Conservation (phyloP, 2,113 vertebrate genomes). For the Oncorhynchus nerka region DNA sequence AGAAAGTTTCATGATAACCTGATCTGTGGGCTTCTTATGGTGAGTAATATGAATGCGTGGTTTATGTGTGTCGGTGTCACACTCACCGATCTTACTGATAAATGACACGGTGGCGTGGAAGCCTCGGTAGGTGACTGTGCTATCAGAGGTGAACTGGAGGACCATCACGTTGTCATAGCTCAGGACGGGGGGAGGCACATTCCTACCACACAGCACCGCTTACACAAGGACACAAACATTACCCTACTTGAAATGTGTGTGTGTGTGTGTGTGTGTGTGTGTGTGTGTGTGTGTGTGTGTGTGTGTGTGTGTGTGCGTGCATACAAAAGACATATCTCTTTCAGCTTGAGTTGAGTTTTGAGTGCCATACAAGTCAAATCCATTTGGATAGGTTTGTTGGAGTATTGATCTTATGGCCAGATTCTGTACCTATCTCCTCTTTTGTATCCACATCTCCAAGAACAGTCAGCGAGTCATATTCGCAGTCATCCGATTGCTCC, state of each 20-base stretch:
- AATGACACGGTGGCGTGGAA: constrained; percentile 76
- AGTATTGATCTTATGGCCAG: no score
- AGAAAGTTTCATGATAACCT: no score
- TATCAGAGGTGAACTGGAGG: constrained; percentile 75
- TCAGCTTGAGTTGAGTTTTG: no score
- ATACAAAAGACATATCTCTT: no score
- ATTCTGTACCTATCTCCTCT: constrained; percentile 71
- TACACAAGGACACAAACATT: constrained; percentile 35
- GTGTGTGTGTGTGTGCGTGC: background rate
- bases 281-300: background rate
- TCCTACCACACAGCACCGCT: constrained; percentile 74
- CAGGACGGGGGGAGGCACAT: constrained; percentile 67
- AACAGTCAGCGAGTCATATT: constrained; percentile 72
- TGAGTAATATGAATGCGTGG: no score
- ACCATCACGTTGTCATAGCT: constrained; percentile 76
- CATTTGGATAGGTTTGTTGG: background rate
- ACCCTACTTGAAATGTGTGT: background rate
- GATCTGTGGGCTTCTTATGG: no score
- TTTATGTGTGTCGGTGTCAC: no score
- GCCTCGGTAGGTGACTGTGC: constrained; percentile 67
- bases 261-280: background rate
- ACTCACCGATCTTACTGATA: constrained; percentile 71
- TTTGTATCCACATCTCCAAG: constrained; percentile 70
- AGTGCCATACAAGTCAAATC: no score
- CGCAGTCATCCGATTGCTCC: constrained; percentile 78